Evolutionary conservation across 2,113 vertebrate species (phyloP).

Genomic region (Platichthys stellatus): DNA sequence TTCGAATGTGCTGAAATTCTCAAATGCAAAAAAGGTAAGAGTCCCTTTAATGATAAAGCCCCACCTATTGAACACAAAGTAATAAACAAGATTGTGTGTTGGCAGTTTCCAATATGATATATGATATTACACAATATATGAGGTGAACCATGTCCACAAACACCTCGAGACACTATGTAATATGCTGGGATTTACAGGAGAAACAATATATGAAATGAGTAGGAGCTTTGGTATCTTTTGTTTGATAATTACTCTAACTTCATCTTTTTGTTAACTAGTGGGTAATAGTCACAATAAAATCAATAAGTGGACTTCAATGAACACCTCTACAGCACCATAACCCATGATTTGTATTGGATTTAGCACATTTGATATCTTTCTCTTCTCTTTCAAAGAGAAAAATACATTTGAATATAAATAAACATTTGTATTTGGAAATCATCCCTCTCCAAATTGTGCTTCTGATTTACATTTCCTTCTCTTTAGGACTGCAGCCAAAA

Average conservation of each 20-base stretch:
- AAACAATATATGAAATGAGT: neutral
- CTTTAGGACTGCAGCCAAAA: conserved; percentile 47
- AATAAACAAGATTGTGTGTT: neutral
- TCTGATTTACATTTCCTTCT: conserved; percentile 60
- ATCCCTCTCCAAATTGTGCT: conserved; percentile 30
- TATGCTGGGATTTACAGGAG: neutral
- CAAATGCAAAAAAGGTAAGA: too few relatives aligned
- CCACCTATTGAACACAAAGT: neutral
- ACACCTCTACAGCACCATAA: too few relatives aligned
- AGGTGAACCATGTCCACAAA: neutral
- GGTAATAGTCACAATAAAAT: too few relatives aligned
- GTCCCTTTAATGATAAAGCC: too few relatives aligned
- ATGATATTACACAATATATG: neutral
- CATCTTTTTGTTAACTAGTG: too few relatives aligned
- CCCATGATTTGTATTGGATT: neutral
- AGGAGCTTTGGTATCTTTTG: neutral
- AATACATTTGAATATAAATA: neutral
- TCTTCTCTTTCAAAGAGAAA: neutral
- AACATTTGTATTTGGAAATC: conserved; percentile 18
- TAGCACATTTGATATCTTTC: neutral
- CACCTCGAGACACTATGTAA: too few relatives aligned
- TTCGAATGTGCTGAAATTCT: too few relatives aligned
- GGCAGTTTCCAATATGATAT: neutral
- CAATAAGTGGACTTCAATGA: too few relatives aligned
- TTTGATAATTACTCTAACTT: too few relatives aligned